Evolutionary conservation across 2,888 invertebrate genomes (phyloP).

Genomic region (Podabrus alpinus): DNA sequence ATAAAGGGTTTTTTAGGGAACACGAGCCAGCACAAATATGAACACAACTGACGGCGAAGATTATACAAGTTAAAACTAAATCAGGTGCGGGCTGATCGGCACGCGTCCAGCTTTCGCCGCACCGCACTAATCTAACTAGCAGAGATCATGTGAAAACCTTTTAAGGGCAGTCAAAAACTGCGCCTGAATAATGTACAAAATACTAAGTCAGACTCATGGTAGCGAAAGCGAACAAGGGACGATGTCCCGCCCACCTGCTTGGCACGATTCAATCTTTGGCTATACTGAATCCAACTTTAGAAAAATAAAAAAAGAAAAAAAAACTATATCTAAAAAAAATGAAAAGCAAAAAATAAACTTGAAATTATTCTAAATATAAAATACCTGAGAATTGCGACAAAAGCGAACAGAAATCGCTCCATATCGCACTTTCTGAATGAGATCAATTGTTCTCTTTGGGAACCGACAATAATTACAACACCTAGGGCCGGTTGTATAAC

Average conservation of each 20-base stretch:
- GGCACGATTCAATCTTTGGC: slow-evolving; percentile 53
- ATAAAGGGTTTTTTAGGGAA: background rate
- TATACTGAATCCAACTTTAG: slow-evolving; percentile 54
- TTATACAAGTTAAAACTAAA: slow-evolving; percentile 33
- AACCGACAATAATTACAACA: slow-evolving; percentile 47
- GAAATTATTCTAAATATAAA: slow-evolving; percentile 46
- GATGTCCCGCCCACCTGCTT: slow-evolving; percentile 44
- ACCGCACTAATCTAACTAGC: slow-evolving; percentile 54
- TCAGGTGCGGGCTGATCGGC: slow-evolving; percentile 53
- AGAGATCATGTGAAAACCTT: slow-evolving; percentile 58
- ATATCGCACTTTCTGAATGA: slow-evolving; percentile 47
- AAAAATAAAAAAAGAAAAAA: slow-evolving; percentile 20
- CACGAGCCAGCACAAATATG: slow-evolving; percentile 28
- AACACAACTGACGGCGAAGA: slow-evolving; percentile 34
- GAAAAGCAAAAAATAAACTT: slow-evolving; percentile 30
- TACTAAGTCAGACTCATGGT: slow-evolving; percentile 46
- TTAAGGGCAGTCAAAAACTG: slow-evolving; percentile 44
- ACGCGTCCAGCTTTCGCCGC: slow-evolving; percentile 51
- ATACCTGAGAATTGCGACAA: slow-evolving; percentile 52
- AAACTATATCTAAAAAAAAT: slow-evolving; percentile 35
- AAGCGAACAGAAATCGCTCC: slow-evolving; percentile 27
- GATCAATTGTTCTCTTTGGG: slow-evolving; percentile 57
- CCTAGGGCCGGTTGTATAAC: too few species aligned
- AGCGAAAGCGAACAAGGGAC: slow-evolving; percentile 52
- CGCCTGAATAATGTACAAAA: slow-evolving; percentile 38